Evolutionary conservation across 2,888 invertebrate species (phyloP).

Genomic region (Diarsia mendica): DNA sequence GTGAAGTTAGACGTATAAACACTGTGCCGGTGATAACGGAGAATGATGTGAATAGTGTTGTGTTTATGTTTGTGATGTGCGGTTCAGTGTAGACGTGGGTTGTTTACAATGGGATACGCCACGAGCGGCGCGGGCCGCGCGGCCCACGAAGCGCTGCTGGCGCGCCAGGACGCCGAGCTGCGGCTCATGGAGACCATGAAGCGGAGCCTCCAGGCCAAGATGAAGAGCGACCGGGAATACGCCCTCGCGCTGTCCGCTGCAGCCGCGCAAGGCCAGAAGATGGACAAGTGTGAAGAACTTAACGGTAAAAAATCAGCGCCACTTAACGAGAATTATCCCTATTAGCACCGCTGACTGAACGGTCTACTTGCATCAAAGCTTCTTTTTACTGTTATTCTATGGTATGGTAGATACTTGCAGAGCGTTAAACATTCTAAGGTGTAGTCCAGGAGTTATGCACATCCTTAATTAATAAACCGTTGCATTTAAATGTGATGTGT

Average conservation of each 20-base stretch:
- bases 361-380: slow-evolving; percentile 30
- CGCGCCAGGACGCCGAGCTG: slow-evolving; percentile 97
- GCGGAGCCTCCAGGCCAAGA: slow-evolving; percentile 95
- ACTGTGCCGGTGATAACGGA: slow-evolving; percentile 84
- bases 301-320: slow-evolving; percentile 85
- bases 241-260: slow-evolving; percentile 95
- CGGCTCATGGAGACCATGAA: slow-evolving; percentile 97
- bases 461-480: slow-evolving; percentile 52
- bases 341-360: slow-evolving; percentile 48
- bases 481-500: slow-evolving; percentile 54
- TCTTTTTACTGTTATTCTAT: slow-evolving; percentile 36
- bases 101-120: slow-evolving; percentile 94
- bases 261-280: slow-evolving; percentile 95
- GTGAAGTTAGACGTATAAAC: slow-evolving; percentile 74
- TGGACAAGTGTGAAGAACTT: slow-evolving; percentile 94
- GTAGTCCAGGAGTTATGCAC: slow-evolving; percentile 10
- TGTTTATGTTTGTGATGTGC: slow-evolving; percentile 86
- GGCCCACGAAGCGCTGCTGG: slow-evolving; percentile 97
- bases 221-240: slow-evolving; percentile 98
- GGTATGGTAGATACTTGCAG: background rate
- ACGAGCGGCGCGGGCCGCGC: slow-evolving; percentile 96
- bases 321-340: slow-evolving; percentile 52
- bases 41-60: slow-evolving; percentile 87
- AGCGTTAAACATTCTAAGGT: slow-evolving; percentile 6
- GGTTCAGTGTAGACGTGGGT: slow-evolving; percentile 76